A percentile compares a stretch with the other conserved stretches of the same genome.
phyloP scores from a whole-genome alignment of 2,113 vertebrate genomes.

The Leuciscus idus region DNA sequence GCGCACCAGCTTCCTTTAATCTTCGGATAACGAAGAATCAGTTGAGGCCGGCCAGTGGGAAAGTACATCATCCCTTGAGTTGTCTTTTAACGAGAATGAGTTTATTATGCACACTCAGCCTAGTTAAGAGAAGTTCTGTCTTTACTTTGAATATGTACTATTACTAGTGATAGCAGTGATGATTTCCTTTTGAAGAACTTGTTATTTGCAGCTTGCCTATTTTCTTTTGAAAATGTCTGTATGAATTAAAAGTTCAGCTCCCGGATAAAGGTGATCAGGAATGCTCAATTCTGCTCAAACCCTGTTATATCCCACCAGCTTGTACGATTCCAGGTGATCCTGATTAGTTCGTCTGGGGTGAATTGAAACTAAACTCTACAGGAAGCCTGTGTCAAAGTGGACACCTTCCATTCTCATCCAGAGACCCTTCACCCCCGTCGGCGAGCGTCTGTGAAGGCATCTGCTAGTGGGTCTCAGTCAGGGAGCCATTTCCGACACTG shows the following conservation, averaged over 20 bases:
- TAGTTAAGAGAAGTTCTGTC: background rate
- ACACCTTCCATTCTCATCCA: constrained; percentile 4
- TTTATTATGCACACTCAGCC: background rate
- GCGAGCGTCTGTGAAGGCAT: constrained; percentile 31
- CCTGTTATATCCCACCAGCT: background rate
- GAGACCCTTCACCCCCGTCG: constrained; percentile 2
- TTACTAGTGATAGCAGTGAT: background rate
- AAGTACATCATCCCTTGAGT: background rate
- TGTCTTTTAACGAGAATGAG: background rate
- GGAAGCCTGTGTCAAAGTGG: background rate
- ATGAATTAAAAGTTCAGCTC: background rate
- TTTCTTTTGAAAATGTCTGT: background rate
- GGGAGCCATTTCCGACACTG: constrained; percentile 17
- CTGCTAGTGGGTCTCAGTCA: constrained; percentile 20
- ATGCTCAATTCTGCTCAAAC: too few species aligned
- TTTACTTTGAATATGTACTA: too few species aligned
- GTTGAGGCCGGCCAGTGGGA: background rate
- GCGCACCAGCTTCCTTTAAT: constrained; percentile 18
- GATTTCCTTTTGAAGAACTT: background rate
- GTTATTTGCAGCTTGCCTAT: background rate
- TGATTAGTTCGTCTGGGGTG: constrained; percentile 10
- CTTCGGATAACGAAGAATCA: background rate
- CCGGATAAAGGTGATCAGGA: background rate
- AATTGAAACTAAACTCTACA: background rate
- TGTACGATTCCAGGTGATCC: background rate